Evolutionary conservation across 1,140 invertebrate species (phyloP).

Genomic region (Trachymyrmex cornetzi): DNA sequence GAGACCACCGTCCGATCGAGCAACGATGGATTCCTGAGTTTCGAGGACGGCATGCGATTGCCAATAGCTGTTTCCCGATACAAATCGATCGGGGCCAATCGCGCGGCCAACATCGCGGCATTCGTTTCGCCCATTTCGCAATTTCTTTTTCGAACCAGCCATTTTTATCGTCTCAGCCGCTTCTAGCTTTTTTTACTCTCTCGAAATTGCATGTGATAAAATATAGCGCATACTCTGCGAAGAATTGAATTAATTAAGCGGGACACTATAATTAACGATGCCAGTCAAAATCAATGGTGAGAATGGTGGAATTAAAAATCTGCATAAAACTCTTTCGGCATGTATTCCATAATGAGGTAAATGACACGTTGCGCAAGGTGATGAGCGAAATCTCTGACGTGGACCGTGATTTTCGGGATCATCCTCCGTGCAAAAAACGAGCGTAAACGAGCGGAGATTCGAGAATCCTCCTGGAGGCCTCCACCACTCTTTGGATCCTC

Average conservation of each 20-base stretch:
- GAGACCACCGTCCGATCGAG: conserved; percentile 63
- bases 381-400: conserved; percentile 60
- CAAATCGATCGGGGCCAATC: conserved; percentile 79
- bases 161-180: conserved; percentile 71
- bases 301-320: conserved; percentile 41
- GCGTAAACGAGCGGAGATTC: conserved; percentile 71
- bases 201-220: neutral
- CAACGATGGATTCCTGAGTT: conserved; percentile 78
- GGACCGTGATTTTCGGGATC: conserved; percentile 63
- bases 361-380: conserved; percentile 65
- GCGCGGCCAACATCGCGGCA: conserved; percentile 71
- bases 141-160: conserved; percentile 71
- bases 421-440: conserved; percentile 70
- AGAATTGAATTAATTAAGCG: conserved; percentile 66
- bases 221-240: neutral
- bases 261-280: conserved; percentile 37
- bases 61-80: conserved; percentile 80
- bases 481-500: conserved; percentile 41
- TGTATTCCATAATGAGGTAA: conserved; percentile 49
- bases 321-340: conserved; percentile 33
- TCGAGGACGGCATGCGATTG: conserved; percentile 79
- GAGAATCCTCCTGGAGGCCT: conserved; percentile 11
- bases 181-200: conserved; percentile 41
- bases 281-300: neutral
- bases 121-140: conserved; percentile 70